These are phyloP conservation scores for Palythoa grandis DNA, from an alignment of 92 coral and sea anemone genomes.

Conservation along the genomic window DNA sequence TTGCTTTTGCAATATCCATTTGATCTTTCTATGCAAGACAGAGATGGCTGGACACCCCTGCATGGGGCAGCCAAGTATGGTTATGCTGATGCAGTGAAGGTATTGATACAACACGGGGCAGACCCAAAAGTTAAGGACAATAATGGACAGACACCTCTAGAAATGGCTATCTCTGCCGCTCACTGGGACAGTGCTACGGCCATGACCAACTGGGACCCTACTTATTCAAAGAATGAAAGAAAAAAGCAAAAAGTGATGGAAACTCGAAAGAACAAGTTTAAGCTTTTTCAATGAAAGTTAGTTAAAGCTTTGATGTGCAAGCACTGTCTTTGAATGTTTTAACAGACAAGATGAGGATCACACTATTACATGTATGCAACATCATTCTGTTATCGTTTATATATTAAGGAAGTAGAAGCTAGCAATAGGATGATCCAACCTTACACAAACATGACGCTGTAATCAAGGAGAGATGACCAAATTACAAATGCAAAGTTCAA, in stretches of 20 bases:
- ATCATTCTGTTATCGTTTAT: too few relatives aligned
- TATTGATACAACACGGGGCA: constrained; percentile 27
- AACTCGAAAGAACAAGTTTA: neutral
- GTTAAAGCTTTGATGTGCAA: too few relatives aligned
- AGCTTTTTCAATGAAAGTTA: neutral
- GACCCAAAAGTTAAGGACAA: constrained; percentile 34
- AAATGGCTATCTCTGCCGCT: constrained; percentile 35
- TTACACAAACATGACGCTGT: too few relatives aligned
- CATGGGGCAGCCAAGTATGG: constrained; percentile 41
- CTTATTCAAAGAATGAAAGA: constrained; percentile 40
- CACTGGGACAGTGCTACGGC: constrained; percentile 43
- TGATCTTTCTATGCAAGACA: constrained; percentile 15
- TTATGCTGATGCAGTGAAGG: constrained; percentile 12
- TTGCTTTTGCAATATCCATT: constrained; percentile 25
- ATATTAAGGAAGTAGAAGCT: too few relatives aligned
- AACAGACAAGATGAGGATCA: too few relatives aligned
- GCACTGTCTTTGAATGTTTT: too few relatives aligned
- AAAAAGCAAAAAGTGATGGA: constrained; percentile 21
- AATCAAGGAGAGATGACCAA: too few relatives aligned
- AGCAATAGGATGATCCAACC: too few relatives aligned
- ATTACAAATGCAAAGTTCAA: too few relatives aligned
- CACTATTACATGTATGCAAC: too few relatives aligned
- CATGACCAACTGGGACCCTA: constrained; percentile 38
- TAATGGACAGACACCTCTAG: constrained; percentile 25
- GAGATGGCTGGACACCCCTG: constrained; percentile 38